Conservation (phyloP, 2,113 vertebrate species). For the Esox niger region DNA sequence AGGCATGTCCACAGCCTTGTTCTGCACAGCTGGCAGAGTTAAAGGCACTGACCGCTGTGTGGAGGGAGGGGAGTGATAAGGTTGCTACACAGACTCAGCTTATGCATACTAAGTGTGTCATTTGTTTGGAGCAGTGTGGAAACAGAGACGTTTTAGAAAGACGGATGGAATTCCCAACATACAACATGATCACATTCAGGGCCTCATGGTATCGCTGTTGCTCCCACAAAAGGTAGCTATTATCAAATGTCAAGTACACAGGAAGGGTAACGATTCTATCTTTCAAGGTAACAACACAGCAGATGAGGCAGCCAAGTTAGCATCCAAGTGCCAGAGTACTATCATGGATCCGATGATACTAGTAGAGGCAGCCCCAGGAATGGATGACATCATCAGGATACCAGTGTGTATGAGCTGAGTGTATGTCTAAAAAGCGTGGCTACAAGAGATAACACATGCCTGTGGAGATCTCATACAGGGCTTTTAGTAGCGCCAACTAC, state of each 20-base stretch:
- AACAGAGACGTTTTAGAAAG: background rate
- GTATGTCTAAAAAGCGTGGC: no score
- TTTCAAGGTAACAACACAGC: background rate
- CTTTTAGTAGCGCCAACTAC: no score
- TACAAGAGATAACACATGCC: no score
- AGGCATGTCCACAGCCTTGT: constrained; percentile 1
- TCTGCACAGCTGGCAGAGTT: constrained; percentile 6
- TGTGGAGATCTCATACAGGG: no score
- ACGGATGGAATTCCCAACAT: background rate
- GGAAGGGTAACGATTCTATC: background rate
- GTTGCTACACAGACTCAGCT: constrained; percentile 5
- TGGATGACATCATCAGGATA: no score
- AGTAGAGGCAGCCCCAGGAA: no score
- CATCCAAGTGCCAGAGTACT: background rate
- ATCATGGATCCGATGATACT: no score
- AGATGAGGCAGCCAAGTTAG: background rate
- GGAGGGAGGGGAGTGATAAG: background rate
- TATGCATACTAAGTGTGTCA: constrained; percentile 12
- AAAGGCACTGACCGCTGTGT: background rate
- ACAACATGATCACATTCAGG: background rate
- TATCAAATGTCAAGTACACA: constrained; percentile 1
- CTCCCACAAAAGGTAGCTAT: background rate
- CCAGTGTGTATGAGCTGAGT: no score
- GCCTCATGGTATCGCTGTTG: background rate
- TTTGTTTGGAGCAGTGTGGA: constrained; percentile 15